Base-by-base conservation (phyloP, 2,888 invertebrate species). In the Hoplodrina blanda region DNA sequence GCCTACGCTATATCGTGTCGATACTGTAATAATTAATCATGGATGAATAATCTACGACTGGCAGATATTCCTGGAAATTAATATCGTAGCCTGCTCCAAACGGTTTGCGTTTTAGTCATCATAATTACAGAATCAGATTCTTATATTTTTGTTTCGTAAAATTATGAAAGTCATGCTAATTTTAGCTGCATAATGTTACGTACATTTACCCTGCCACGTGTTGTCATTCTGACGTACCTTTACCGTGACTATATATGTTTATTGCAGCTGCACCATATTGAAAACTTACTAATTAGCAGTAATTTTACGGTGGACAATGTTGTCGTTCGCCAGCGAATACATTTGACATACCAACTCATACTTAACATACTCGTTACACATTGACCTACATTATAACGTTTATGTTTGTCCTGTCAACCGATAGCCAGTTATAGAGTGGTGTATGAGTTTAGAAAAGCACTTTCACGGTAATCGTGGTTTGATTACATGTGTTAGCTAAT, bases 361-460 rank as follows among this genome's bases (percentile, higher is more conserved):
- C 61, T 76, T 82, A 69, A 73, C 80, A 65, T 78, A 69, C 74
- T 73, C 15, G 74, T 78, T 76, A 65, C 63, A 52, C 60, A 76
- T 78, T 83, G 84, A 82, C 84, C 84, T 72, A 80, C 76, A 80
- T 83, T 68, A 46, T 20, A 68, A 53, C 68, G 64, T 50, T 71
- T 73, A 53, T 73, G 74, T 63, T 74, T 76, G 69, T 66, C 62
- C 57, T 72, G 68, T 69, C 63, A 63, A 62, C 56, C 69, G 69
- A 80, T 78, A 74, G 54, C 59, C 65, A 25, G 59, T 54, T 69
- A 76, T 78, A 37, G 62, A 80, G 65, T 67, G 57, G 52, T 50
- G 54, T 53, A 20, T 30, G 79, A 76, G 56, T 78, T 70, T 70
- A 64, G 54, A 62, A 56, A 63, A 64, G 57, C 56, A 65, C 62